Percentiles rank a stretch among this genome's conserved stretches.
These are phyloP conservation scores for Haliclona indistincta DNA, from an alignment of 37 sponge, comb jelly and placozoan species.

Conservation along the genomic window DNA sequence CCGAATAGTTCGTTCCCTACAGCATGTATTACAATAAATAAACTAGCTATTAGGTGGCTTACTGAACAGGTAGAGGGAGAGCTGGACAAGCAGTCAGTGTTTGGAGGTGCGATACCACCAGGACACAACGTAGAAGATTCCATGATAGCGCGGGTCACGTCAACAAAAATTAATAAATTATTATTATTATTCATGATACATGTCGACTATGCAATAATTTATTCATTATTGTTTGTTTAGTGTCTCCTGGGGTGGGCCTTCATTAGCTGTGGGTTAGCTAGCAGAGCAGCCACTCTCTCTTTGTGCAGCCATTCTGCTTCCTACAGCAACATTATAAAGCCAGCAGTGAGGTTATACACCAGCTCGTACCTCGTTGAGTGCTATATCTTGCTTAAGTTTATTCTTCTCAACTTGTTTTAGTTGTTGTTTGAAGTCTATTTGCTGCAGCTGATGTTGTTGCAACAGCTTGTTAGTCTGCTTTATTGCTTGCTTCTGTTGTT, in stretches of 20 bases:
- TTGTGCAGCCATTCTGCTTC: slow-evolving; percentile 62
- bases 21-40: no score
- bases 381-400: slow-evolving; percentile 50
- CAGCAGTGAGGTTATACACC: no score
- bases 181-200: no score
- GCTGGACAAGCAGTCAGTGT: no score
- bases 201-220: no score
- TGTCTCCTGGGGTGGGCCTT: slow-evolving; percentile 60
- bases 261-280: slow-evolving; percentile 25
- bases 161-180: no score
- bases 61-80: no score
- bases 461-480: slow-evolving; percentile 37
- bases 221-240: not conserved
- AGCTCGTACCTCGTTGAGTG: slow-evolving; percentile 34
- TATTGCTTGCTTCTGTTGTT: slow-evolving; percentile 51
- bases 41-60: no score
- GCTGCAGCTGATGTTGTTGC: slow-evolving; percentile 64
- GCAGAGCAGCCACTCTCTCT: slow-evolving; percentile 34
- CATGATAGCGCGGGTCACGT: no score
- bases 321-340: no score
- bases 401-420: slow-evolving; percentile 35
- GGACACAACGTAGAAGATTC: no score
- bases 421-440: slow-evolving; percentile 60
- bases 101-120: no score
- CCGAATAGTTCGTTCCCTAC: slow-evolving; percentile 43